These are phyloP conservation scores for Brenthis hecate DNA, from an alignment of 2,888 invertebrate species.

Conservation along the genomic window DNA sequence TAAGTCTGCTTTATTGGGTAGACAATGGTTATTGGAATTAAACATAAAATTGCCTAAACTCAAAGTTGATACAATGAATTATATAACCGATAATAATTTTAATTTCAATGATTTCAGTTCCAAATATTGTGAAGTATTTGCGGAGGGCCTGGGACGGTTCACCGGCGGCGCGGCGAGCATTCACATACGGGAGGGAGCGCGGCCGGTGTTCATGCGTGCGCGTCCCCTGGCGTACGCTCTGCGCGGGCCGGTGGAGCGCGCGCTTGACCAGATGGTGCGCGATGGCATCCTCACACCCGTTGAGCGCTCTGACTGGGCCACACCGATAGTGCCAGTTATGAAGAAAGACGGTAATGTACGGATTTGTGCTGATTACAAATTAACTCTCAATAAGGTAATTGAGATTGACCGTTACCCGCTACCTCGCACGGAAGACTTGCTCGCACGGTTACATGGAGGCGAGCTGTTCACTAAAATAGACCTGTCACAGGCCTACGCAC, in stretches of 20 bases:
- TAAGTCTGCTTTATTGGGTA: neutral
- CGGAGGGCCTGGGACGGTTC: neutral
- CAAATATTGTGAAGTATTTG: no score
- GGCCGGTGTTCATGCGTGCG: no score
- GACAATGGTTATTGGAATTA: neutral
- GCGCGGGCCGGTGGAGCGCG: no score
- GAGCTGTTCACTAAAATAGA: conserved; percentile 7
- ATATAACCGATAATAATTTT: neutral
- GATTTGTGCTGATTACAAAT: conserved; percentile 31
- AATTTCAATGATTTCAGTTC: neutral
- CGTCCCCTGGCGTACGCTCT: no score
- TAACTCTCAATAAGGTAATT: conserved; percentile 24
- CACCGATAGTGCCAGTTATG: conserved; percentile 34
- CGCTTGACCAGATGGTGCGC: neutral
- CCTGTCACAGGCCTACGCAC: conserved; percentile 1
- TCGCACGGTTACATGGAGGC: conserved; percentile 7
- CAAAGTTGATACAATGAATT: neutral
- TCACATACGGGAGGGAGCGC: no score
- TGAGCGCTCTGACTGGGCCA: conserved; percentile 36
- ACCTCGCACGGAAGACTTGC: conserved; percentile 26
- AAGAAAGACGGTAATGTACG: conserved; percentile 37
- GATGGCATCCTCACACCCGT: conserved; percentile 34
- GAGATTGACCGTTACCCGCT: conserved; percentile 28
- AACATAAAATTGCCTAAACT: neutral
- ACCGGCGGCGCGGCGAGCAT: conserved; percentile 22